Conservation (phyloP, 2,113 vertebrate genomes). For the Xenopus tropicalis region DNA sequence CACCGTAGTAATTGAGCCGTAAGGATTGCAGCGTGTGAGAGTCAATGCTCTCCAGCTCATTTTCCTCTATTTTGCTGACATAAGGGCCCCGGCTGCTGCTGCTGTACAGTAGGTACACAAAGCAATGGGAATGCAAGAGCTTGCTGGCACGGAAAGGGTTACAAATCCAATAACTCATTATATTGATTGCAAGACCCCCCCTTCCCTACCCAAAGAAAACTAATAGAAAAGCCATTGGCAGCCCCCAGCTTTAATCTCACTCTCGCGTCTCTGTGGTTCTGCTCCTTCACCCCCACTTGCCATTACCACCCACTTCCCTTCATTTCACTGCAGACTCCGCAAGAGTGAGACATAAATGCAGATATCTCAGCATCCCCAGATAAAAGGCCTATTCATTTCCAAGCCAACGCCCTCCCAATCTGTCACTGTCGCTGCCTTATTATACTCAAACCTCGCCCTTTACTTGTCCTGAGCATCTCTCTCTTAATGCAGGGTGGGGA, state of each 20-base stretch:
- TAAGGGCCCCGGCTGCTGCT: neutral
- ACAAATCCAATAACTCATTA: conserved; percentile 16
- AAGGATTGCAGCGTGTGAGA: no score
- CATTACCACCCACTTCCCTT: neutral
- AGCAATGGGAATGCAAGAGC: neutral
- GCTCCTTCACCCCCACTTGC: neutral
- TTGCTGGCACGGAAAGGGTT: conserved; percentile 13
- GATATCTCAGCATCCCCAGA: conserved; percentile 6
- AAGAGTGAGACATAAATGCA: conserved; percentile 4
- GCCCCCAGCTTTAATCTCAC: neutral
- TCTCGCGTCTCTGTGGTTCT: neutral
- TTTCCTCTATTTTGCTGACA: no score
- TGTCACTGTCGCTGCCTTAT: conserved; percentile 14
- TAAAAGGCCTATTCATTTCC: conserved; percentile 26
- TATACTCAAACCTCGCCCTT: conserved; percentile 16
- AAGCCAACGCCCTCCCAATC: conserved; percentile 13
- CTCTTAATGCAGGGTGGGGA: conserved; percentile 33
- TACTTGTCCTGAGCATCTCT: conserved; percentile 9
- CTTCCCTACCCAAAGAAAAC: conserved; percentile 1
- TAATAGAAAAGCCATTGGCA: neutral
- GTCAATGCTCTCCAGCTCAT: no score
- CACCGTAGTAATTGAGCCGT: no score
- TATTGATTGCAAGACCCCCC: conserved; percentile 14
- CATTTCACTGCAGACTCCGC: conserved; percentile 11
- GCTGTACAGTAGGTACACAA: neutral